phyloP scores from a whole-genome alignment of 37 sponge, comb jelly and placozoan genomes.

The Hormiphora californensis region DNA sequence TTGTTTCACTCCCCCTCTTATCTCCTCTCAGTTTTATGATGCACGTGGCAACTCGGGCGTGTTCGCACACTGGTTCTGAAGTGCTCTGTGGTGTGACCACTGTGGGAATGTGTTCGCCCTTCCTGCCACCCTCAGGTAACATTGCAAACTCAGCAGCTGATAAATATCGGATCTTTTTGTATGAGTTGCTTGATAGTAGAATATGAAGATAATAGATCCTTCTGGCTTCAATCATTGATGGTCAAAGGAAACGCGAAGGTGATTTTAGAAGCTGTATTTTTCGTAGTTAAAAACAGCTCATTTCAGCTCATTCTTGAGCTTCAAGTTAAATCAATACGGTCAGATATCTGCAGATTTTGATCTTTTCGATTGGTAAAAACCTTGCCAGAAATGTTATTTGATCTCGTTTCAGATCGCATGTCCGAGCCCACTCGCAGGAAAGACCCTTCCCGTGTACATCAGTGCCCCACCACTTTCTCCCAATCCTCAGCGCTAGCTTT shows the following conservation, averaged over 20 bases:
- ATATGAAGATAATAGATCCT: no score
- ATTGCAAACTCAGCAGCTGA: neutral
- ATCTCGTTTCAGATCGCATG: constrained; percentile 23
- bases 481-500: constrained; percentile 24
- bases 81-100: constrained; percentile 52
- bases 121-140: constrained; percentile 36
- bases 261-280: no score
- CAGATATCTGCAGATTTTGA: no score
- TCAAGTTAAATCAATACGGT: no score
- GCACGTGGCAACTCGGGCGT: constrained; percentile 45
- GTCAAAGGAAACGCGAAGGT: no score
- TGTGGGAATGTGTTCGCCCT: constrained; percentile 48
- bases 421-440: constrained; percentile 35
- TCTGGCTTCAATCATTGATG: no score
- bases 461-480: constrained; percentile 12
- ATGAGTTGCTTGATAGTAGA: no score
- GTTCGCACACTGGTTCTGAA: constrained; percentile 29
- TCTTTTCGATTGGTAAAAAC: no score
- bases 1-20: no score
- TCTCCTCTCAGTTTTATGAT: constrained; percentile 26
- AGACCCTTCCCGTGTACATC: constrained; percentile 33
- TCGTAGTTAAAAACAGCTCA: no score
- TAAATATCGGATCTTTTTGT: no score
- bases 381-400: neutral
- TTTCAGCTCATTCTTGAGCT: no score